These are phyloP conservation scores for Atopsyche davidsoni DNA, from an alignment of 1,140 invertebrate species.

Conservation along the genomic window DNA sequence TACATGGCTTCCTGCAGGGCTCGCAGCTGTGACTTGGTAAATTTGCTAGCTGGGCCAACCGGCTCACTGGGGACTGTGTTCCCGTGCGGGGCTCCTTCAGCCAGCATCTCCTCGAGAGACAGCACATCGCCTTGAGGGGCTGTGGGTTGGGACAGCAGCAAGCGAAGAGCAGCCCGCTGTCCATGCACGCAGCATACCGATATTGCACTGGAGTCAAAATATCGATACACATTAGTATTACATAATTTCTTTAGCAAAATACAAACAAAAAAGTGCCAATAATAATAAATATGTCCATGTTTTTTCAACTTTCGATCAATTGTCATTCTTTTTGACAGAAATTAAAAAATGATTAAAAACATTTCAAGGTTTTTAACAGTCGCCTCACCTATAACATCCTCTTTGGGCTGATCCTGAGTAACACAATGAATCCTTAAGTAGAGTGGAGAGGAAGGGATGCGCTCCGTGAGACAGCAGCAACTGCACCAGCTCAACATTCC, in stretches of 20 bases:
- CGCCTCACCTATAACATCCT: slow-evolving; percentile 69
- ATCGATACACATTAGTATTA: background rate
- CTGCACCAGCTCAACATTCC: slow-evolving; percentile 74
- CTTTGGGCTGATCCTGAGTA: slow-evolving; percentile 79
- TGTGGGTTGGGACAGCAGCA: slow-evolving; percentile 70
- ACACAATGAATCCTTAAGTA: slow-evolving; percentile 74
- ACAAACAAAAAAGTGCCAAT: no score
- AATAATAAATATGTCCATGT: no score
- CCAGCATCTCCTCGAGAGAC: slow-evolving; percentile 83
- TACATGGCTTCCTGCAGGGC: slow-evolving; percentile 89
- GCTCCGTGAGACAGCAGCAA: slow-evolving; percentile 75
- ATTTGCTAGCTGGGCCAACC: slow-evolving; percentile 44
- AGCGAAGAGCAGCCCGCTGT: slow-evolving; percentile 67
- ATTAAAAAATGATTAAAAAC: no score
- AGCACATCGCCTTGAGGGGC: slow-evolving; percentile 69
- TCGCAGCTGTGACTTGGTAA: slow-evolving; percentile 78
- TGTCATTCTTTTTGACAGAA: no score
- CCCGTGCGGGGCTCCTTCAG: slow-evolving; percentile 60
- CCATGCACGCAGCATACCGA: slow-evolving; percentile 83
- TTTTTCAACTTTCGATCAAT: no score
- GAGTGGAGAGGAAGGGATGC: slow-evolving; percentile 78
- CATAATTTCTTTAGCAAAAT: slow-evolving; percentile 9
- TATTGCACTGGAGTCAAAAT: slow-evolving; percentile 57
- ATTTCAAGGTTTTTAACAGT: slow-evolving; percentile 6
- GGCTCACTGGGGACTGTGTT: slow-evolving; percentile 42